A percentile compares a stretch with the other conserved stretches of the same genome.
These are phyloP conservation scores for Spinus olivaceus DNA, from an alignment of 2,797 vertebrate species.

Conservation along the genomic window DNA sequence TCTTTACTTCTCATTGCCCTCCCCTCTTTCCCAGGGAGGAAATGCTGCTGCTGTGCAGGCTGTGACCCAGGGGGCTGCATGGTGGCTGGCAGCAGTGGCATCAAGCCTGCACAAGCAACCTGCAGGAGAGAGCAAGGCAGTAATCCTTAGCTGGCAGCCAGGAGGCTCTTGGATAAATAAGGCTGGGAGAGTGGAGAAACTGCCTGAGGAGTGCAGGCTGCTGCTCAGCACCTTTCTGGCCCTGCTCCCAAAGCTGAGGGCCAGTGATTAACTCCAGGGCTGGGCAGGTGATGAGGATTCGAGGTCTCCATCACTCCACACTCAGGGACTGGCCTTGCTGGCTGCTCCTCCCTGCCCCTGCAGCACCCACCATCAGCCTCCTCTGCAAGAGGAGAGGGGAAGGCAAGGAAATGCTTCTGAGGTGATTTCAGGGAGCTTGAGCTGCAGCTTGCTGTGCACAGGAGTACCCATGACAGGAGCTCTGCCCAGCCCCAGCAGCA, in stretches of 20 bases:
- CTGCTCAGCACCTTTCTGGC: not conserved
- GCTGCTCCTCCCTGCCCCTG: not conserved
- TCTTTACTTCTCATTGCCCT: not conserved
- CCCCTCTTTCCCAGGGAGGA: not conserved
- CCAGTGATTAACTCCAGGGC: not conserved
- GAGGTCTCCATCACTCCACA: not conserved
- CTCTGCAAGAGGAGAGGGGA: not conserved
- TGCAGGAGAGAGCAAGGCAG: not conserved
- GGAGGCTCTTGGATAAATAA: not conserved
- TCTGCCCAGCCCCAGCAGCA: not conserved
- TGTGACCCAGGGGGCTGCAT: not conserved
- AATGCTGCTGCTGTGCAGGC: fast-evolving
- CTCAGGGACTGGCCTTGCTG: not conserved
- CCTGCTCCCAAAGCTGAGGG: not conserved
- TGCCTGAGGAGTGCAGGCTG: not conserved
- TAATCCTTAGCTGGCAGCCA: not conserved
- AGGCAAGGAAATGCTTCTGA: not conserved
- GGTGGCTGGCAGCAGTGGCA: fast-evolving
- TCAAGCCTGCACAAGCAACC: not conserved
- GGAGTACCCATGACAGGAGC: not conserved
- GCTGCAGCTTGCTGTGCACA: not conserved
- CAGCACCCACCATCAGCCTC: not conserved
- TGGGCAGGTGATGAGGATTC: not conserved
- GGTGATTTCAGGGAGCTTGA: not conserved
- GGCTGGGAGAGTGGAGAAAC: not conserved